phyloP scores from a whole-genome alignment of 1,140 invertebrate genomes.

The Mizuhopecten yessoensis region DNA sequence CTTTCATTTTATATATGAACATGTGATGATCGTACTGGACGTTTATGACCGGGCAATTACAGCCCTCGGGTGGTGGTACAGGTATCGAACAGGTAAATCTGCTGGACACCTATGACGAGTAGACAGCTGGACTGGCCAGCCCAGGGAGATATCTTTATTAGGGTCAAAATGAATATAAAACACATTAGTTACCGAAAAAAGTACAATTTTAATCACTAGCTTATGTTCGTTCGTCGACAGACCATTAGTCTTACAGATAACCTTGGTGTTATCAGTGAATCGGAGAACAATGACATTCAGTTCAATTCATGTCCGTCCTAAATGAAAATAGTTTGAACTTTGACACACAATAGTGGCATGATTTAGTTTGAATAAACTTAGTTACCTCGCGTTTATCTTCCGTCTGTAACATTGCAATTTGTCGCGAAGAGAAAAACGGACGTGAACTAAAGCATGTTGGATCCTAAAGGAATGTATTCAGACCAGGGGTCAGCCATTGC shows the following conservation, averaged over 20 bases:
- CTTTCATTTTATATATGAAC: neutral
- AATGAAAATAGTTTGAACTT: neutral
- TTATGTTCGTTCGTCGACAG: neutral
- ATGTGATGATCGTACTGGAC: neutral
- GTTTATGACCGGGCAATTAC: neutral
- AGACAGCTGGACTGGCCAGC: conserved; percentile 10
- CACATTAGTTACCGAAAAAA: neutral
- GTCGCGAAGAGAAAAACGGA: neutral
- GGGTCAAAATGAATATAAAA: neutral
- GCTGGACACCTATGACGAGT: neutral
- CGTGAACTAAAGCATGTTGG: neutral
- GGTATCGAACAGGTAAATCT: neutral
- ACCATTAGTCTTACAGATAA: neutral
- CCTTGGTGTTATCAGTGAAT: neutral
- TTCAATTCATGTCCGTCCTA: neutral
- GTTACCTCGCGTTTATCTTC: neutral
- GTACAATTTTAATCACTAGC: neutral
- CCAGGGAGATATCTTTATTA: neutral
- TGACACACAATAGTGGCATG: neutral
- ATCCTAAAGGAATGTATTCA: neutral
- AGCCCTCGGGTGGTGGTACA: neutral
- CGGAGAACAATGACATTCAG: neutral
- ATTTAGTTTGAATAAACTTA: neutral
- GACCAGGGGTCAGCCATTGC: neutral
- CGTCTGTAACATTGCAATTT: neutral